Conservation (phyloP, 1,140 invertebrate genomes). For the Bilobella aurantiaca region DNA sequence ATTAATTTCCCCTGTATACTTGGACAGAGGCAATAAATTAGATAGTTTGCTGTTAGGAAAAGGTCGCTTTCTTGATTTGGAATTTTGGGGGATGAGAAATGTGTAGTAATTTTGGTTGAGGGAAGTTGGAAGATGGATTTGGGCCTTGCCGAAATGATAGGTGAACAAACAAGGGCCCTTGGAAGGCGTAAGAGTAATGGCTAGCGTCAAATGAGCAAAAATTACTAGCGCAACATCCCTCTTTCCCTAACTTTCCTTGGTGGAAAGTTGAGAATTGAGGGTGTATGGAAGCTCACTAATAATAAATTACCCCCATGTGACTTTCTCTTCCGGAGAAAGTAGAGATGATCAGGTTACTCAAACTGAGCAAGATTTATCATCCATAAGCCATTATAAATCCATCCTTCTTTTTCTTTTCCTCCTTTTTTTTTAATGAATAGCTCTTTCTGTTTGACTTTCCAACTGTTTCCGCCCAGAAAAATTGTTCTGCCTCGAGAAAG, state of each 20-base stretch:
- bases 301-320: conserved; percentile 7
- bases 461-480: no score
- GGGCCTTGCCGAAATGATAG: conserved; percentile 18
- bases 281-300: background rate
- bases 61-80: background rate
- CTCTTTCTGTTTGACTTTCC: conserved; percentile 2
- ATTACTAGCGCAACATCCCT: conserved; percentile 20
- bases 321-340: background rate
- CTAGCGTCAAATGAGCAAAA: conserved; percentile 29
- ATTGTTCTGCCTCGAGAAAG: no score
- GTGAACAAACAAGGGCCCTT: conserved; percentile 26
- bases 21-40: conserved; percentile 27
- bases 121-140: background rate
- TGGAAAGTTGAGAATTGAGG: background rate
- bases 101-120: background rate
- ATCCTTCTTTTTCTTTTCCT: background rate
- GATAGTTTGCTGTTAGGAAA: background rate
- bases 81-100: background rate
- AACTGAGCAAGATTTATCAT: conserved; percentile 3
- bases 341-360: conserved; percentile 4
- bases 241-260: background rate
- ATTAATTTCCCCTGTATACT: conserved; percentile 14
- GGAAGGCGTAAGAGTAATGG: conserved; percentile 29
- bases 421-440: conserved; percentile 3
- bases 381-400: conserved; percentile 5